A percentile compares a stretch with the other conserved stretches of the same genome.
phyloP scores from a whole-genome alignment of 2,888 invertebrate genomes.

The Chrysolina haemoptera region DNA sequence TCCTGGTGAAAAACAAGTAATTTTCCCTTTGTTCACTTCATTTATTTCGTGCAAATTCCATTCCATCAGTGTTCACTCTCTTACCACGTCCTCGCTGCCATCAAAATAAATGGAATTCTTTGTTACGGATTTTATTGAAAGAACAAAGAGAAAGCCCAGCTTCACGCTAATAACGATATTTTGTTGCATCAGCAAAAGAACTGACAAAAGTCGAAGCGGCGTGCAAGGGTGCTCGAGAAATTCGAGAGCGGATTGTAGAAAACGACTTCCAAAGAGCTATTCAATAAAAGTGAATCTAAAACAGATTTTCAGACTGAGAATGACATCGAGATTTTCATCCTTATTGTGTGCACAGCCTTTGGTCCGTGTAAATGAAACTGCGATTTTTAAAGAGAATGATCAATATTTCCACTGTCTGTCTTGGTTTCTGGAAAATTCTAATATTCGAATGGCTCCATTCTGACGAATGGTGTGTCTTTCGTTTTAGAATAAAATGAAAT shows the following conservation, averaged over 20 bases:
- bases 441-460: too few relatives aligned
- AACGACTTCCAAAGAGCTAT: constrained; percentile 19
- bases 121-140: constrained; percentile 29
- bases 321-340: background rate
- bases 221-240: constrained; percentile 26
- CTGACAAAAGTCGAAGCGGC: constrained; percentile 42
- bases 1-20: too few relatives aligned
- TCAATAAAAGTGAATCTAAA: constrained; percentile 37
- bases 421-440: too few relatives aligned
- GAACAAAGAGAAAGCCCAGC: constrained; percentile 1
- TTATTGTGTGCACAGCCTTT: background rate
- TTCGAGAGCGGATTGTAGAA: constrained; percentile 28
- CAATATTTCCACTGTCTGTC: background rate
- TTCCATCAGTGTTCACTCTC: too few relatives aligned
- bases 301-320: constrained; percentile 24
- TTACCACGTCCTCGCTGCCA: too few relatives aligned
- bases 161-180: constrained; percentile 36
- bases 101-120: constrained; percentile 6
- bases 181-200: constrained; percentile 43
- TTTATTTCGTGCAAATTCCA: too few relatives aligned
- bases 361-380: constrained; percentile 4
- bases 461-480: too few relatives aligned
- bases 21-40: too few relatives aligned
- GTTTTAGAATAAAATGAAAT: too few relatives aligned
- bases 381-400: background rate